phyloP scores from a whole-genome alignment of 2,797 vertebrate genomes.

The Poecilia picta region DNA sequence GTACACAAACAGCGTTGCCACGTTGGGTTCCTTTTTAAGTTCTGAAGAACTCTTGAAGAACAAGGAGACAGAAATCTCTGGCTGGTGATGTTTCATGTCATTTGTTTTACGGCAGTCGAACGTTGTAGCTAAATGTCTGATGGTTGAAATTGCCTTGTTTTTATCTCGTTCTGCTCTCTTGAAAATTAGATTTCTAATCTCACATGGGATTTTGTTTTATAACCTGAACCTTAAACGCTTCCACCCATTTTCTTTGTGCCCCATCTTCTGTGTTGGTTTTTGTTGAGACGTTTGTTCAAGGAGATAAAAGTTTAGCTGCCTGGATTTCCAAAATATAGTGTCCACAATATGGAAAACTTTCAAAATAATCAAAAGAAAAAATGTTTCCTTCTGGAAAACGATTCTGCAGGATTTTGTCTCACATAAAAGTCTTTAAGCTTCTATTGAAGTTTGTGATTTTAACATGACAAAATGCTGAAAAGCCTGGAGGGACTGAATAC shows the following conservation, averaged over 20 bases:
- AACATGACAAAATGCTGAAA: neutral
- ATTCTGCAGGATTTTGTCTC: neutral
- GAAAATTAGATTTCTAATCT: too few species aligned
- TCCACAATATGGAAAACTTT: too few species aligned
- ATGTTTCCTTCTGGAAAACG: neutral
- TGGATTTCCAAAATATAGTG: neutral
- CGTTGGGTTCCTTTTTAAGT: neutral
- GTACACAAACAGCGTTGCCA: neutral
- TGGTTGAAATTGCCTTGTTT: neutral
- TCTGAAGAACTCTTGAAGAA: neutral
- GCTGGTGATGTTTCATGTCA: neutral
- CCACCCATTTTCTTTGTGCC: neutral
- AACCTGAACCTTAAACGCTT: neutral
- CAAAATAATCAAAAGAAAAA: too few species aligned
- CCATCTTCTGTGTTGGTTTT: neutral
- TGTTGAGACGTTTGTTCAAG: neutral
- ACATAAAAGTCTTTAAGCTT: neutral
- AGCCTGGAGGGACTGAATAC: neutral
- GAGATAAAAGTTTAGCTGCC: neutral
- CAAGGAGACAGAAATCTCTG: neutral
- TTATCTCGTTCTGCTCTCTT: neutral
- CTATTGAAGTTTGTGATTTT: neutral
- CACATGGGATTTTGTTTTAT: neutral
- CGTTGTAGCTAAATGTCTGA: neutral
- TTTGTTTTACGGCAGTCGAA: neutral